Conservation (phyloP, 1,140 invertebrate species). For the Probaryconus sp. region DNA sequence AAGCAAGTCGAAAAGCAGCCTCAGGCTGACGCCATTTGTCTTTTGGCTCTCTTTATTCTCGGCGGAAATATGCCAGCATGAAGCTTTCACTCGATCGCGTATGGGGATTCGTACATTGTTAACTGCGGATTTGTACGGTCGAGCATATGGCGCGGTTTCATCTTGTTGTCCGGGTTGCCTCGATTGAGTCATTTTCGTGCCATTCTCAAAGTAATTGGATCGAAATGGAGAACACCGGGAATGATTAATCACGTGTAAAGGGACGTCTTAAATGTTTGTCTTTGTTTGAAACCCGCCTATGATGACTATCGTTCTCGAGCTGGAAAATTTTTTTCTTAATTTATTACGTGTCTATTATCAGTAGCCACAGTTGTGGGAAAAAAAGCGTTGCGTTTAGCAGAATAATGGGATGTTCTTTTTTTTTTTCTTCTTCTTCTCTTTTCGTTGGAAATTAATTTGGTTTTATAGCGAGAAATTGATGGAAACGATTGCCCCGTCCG, state of each 20-base stretch:
- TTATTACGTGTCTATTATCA: conserved; percentile 36
- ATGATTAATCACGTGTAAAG: conserved; percentile 49
- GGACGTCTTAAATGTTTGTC: conserved; percentile 18
- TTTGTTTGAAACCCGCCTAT: conserved; percentile 17
- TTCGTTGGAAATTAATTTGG: too few relatives aligned
- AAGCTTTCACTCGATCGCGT: conserved; percentile 27
- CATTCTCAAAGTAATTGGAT: conserved; percentile 44
- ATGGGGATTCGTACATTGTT: not conserved
- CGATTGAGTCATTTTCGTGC: conserved; percentile 55
- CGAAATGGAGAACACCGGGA: conserved; percentile 39
- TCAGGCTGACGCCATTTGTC: conserved; percentile 56
- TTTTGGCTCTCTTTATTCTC: conserved; percentile 43
- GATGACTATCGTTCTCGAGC: conserved; percentile 16
- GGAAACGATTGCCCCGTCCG: too few relatives aligned
- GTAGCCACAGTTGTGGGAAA: conserved; percentile 13
- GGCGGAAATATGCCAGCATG: conserved; percentile 50
- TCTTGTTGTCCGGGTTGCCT: conserved; percentile 22
- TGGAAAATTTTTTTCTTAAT: conserved; percentile 17
- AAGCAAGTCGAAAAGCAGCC: conserved; percentile 1
- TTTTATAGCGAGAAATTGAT: too few relatives aligned
- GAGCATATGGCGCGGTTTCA: conserved; percentile 46
- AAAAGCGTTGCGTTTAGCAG: too few relatives aligned
- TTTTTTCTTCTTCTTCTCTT: too few relatives aligned
- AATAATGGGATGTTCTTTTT: too few relatives aligned
- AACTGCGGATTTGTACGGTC: conserved; percentile 26